These are phyloP conservation scores for Crocodylus rhombifer DNA, from an alignment of 2,797 vertebrate genomes.

Conservation along the genomic window DNA sequence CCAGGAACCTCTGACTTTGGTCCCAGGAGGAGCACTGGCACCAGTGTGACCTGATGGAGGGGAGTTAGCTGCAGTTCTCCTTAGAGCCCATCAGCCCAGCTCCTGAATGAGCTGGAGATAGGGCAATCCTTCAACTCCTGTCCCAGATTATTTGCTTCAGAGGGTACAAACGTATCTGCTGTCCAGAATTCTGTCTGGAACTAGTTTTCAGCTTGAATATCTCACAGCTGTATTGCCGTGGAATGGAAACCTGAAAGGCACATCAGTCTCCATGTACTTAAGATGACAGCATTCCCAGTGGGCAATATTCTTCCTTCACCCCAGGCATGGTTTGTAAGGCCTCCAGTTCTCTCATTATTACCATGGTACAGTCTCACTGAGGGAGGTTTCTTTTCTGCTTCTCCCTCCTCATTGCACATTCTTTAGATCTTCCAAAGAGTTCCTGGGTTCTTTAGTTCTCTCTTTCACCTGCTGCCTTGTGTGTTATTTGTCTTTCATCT, in stretches of 20 bases:
- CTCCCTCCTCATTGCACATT: accelerated
- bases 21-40: too few relatives aligned
- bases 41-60: background rate
- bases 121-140: background rate
- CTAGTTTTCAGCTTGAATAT: slow-evolving; percentile 2
- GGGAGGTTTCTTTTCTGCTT: background rate
- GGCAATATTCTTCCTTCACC: background rate
- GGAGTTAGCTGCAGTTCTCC: background rate
- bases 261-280: background rate
- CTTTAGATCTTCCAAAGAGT: background rate
- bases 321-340: background rate
- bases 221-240: background rate
- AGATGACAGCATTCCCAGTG: background rate
- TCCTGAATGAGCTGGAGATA: background rate
- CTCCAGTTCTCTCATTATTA: background rate
- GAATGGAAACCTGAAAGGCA: background rate
- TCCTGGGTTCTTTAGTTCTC: background rate
- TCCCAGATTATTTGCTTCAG: background rate
- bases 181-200: background rate
- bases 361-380: background rate
- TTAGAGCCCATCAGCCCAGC: accelerated
- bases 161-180: background rate
- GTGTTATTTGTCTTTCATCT: background rate
- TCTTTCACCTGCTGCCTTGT: background rate
- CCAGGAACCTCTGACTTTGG: too few relatives aligned